Evolutionary conservation across 1,140 invertebrate genomes (phyloP).

Genomic region (Tigriopus japonicus): DNA sequence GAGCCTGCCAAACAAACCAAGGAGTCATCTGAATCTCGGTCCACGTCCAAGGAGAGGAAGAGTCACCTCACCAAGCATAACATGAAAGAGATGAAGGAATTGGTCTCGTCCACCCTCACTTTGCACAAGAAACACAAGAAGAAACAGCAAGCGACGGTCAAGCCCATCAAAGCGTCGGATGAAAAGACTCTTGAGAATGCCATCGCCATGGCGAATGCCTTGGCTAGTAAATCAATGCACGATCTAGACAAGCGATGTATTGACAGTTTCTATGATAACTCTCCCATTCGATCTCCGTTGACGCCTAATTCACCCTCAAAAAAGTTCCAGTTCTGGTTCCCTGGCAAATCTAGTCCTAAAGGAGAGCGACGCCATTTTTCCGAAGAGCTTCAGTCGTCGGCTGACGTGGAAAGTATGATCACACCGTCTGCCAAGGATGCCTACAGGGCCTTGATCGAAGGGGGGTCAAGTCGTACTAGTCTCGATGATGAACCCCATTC

Average conservation of each 20-base stretch:
- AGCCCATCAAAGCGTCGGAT: slow-evolving; percentile 82
- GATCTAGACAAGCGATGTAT: slow-evolving; percentile 37
- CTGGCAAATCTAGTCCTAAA: slow-evolving; percentile 19
- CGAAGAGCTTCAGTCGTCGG: background rate
- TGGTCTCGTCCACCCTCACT: slow-evolving; percentile 5
- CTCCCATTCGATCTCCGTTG: slow-evolving; percentile 37
- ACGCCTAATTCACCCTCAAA: slow-evolving; percentile 58
- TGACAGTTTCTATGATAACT: slow-evolving; percentile 21
- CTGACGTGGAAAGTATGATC: slow-evolving; percentile 4
- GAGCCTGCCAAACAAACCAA: slow-evolving; percentile 8
- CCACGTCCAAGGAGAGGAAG: background rate
- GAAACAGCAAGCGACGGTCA: slow-evolving; percentile 33
- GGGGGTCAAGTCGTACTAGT: slow-evolving; percentile 14
- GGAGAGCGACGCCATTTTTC: slow-evolving; percentile 8
- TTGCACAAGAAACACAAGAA: background rate
- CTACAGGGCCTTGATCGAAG: slow-evolving; percentile 12
- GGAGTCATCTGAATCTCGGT: background rate
- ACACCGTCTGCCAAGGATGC: slow-evolving; percentile 6
- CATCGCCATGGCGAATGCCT: slow-evolving; percentile 79
- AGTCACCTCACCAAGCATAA: too few relatives aligned
- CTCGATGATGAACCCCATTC: background rate
- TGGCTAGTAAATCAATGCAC: slow-evolving; percentile 68
- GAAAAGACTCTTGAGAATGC: slow-evolving; percentile 79
- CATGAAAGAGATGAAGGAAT: slow-evolving; percentile 11
- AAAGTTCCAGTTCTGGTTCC: slow-evolving; percentile 74